Conservation (phyloP, 2,113 vertebrate species). For the Ailurus styani region DNA sequence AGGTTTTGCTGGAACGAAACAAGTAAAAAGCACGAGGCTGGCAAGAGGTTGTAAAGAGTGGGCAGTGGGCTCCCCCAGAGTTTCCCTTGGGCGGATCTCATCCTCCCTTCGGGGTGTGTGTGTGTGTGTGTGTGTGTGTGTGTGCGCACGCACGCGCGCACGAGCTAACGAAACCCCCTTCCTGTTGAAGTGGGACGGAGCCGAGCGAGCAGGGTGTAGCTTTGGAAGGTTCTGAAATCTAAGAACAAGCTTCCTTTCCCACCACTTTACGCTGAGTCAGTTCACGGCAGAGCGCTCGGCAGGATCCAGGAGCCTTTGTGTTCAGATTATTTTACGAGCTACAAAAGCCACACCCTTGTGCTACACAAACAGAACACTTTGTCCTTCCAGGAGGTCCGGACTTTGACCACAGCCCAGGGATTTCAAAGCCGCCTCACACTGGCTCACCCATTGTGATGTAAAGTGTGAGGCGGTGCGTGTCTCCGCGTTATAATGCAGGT, state of each 20-base stretch:
- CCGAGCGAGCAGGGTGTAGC: background rate
- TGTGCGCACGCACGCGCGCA: background rate
- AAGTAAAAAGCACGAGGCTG: background rate
- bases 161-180: conserved; percentile 47
- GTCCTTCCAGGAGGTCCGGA: background rate
- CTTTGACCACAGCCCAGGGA: conserved; percentile 49
- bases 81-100: background rate
- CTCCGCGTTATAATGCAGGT: background rate
- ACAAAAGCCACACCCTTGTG: conserved; percentile 66
- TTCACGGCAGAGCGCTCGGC: background rate
- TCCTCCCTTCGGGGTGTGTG: background rate
- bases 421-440: background rate
- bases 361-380: conserved; percentile 56
- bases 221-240: conserved; percentile 62
- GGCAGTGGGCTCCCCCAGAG: background rate
- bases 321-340: conserved; percentile 18
- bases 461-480: background rate
- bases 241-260: conserved; percentile 80
- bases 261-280: conserved; percentile 77
- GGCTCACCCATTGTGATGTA: conserved; percentile 11
- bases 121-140: background rate
- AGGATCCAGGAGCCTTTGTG: conserved; percentile 38
- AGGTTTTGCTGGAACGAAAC: background rate
- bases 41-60: background rate
- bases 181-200: conserved; percentile 57